Evolutionary conservation across 1,140 invertebrate species (phyloP).

Genomic region (Drosophila biarmipes): DNA sequence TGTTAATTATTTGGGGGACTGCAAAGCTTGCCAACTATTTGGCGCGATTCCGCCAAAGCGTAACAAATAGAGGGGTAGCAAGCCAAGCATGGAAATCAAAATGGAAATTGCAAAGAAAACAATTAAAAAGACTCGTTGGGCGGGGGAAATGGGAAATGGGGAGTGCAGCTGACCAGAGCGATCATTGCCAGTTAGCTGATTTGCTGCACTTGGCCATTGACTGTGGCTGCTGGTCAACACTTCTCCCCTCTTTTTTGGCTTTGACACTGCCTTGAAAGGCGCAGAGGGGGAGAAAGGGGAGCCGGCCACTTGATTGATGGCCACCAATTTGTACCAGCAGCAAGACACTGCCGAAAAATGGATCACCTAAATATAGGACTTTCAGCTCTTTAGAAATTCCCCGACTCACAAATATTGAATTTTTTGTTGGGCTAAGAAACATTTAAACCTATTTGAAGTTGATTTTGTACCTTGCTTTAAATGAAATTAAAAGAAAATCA

Average conservation of each 20-base stretch:
- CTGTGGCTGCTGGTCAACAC: conserved; percentile 29
- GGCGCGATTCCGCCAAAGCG: conserved; percentile 75
- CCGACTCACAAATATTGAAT: background rate
- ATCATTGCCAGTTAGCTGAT: conserved; percentile 49
- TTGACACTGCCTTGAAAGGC: conserved; percentile 56
- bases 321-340: conserved; percentile 41
- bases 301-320: conserved; percentile 60
- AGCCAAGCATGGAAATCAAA: conserved; percentile 70
- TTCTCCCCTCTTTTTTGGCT: conserved; percentile 46
- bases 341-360: conserved; percentile 19
- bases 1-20: conserved; percentile 3
- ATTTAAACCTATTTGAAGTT: too few species aligned
- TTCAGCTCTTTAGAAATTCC: background rate
- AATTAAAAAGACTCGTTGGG: conserved; percentile 37
- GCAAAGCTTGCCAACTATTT: conserved; percentile 71
- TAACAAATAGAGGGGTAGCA: conserved; percentile 51
- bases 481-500: too few species aligned
- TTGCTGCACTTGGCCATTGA: conserved; percentile 59
- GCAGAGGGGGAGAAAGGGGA: conserved; percentile 5
- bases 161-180: conserved; percentile 67
- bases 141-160: conserved; percentile 7
- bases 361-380: background rate
- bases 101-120: conserved; percentile 61
- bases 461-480: too few species aligned
- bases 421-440: background rate